A percentile compares a stretch with the other conserved stretches of the same genome.
Evolutionary conservation across 1,140 invertebrate species (phyloP).

Genomic region (Drosophila nigrodunni): DNA sequence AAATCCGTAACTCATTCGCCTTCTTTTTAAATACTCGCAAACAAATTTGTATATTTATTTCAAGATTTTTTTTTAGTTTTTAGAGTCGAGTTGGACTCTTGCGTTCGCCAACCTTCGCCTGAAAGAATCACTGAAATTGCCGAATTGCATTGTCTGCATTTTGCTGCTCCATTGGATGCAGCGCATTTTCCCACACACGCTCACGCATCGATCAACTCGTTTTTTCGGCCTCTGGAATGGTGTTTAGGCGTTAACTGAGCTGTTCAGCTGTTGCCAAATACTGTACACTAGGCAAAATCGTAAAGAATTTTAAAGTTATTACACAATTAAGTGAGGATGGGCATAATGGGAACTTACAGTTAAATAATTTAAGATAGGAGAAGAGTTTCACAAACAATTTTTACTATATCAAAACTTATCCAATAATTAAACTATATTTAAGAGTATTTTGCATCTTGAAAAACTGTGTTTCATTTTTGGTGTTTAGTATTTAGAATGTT

Average conservation of each 20-base stretch:
- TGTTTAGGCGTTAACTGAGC: neutral
- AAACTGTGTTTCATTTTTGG: no score
- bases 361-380: no score
- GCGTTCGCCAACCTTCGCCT: constrained; percentile 60
- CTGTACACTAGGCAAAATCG: constrained; percentile 5
- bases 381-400: no score
- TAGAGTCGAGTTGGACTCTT: constrained; percentile 10
- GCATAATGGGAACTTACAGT: no score
- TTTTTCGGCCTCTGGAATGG: neutral
- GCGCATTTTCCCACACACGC: constrained; percentile 63
- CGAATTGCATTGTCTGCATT: constrained; percentile 33
- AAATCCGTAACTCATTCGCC: constrained; percentile 82
- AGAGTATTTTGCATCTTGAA: no score
- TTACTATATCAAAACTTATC: no score
- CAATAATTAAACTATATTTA: no score
- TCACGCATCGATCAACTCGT: neutral
- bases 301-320: neutral
- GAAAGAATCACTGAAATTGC: constrained; percentile 42
- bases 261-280: constrained; percentile 23
- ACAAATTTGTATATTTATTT: constrained; percentile 50
- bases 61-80: neutral
- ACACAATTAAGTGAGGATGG: neutral
- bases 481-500: no score
- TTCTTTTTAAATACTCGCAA: constrained; percentile 60
- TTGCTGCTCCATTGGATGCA: constrained; percentile 34